Conservation (phyloP, 2,113 vertebrate genomes). For the Egretta garzetta region DNA sequence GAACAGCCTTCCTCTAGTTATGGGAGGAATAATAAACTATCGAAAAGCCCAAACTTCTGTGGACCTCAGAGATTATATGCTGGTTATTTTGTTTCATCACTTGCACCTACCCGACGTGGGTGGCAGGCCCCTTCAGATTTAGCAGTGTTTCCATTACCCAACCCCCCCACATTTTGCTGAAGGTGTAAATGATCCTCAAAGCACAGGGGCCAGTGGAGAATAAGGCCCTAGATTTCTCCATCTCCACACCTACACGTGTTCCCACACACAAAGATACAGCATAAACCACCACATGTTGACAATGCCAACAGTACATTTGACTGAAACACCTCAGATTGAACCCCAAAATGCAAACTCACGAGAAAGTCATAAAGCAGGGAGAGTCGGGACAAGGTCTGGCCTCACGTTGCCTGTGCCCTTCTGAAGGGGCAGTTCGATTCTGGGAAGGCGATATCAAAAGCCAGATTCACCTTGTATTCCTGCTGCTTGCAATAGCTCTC, state of each 20-base stretch:
- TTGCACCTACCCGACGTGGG: slow-evolving; percentile 25
- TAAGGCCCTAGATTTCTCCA: slow-evolving; percentile 50
- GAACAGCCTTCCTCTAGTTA: not conserved
- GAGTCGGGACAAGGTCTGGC: not conserved
- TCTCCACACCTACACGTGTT: slow-evolving; percentile 57
- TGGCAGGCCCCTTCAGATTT: slow-evolving; percentile 49
- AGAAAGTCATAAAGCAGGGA: not conserved
- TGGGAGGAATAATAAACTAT: not conserved
- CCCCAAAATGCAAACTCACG: not conserved
- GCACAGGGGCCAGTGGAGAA: slow-evolving; percentile 55
- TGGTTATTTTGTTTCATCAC: slow-evolving; percentile 4
- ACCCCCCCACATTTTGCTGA: slow-evolving; percentile 21
- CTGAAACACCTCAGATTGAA: not conserved
- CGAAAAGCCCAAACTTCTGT: not conserved
- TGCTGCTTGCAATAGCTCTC: not conserved
- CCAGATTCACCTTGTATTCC: not conserved
- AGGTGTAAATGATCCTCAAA: slow-evolving; percentile 54
- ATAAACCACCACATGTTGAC: slow-evolving; percentile 47
- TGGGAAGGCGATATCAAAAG: not conserved
- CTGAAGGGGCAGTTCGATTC: not conserved
- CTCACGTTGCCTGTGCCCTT: not conserved
- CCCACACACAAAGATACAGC: slow-evolving; percentile 48
- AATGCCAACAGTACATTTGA: not conserved
- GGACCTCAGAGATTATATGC: not conserved
- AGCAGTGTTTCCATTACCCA: slow-evolving; percentile 52